These are phyloP conservation scores for Pandemis corylana DNA, from an alignment of 2,888 invertebrate species.

Conservation along the genomic window DNA sequence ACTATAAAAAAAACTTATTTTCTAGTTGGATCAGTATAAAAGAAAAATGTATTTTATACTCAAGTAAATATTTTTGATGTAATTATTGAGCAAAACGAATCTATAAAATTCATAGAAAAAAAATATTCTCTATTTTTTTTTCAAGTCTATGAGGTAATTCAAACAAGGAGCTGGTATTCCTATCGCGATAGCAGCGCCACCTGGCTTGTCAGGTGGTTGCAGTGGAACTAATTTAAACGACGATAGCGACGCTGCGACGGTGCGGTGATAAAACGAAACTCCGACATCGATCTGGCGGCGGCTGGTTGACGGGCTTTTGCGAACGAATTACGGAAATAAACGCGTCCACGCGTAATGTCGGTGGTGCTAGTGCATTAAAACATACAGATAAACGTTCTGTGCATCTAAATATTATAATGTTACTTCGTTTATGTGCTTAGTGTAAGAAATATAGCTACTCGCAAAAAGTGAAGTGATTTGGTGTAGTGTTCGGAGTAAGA, in stretches of 20 bases:
- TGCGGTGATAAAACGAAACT: conserved; percentile 70
- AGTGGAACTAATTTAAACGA: conserved; percentile 47
- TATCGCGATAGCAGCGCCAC: conserved; percentile 57
- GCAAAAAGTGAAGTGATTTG: conserved; percentile 65
- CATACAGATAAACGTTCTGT: conserved; percentile 67
- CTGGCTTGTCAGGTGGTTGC: conserved; percentile 51
- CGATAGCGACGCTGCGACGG: conserved; percentile 58
- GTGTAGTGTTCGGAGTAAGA: conserved; percentile 70
- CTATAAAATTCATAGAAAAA: no score
- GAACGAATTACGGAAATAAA: conserved; percentile 74
- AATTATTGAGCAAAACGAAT: no score
- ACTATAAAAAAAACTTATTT: no score
- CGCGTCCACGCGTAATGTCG: conserved; percentile 74
- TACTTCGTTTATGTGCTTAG: conserved; percentile 78
- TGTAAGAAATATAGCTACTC: conserved; percentile 71
- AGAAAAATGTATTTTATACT: no score
- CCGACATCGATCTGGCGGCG: conserved; percentile 80
- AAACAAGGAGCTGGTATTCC: conserved; percentile 53
- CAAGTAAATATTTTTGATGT: no score
- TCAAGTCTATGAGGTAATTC: conserved; percentile 24
- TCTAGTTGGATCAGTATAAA: no score
- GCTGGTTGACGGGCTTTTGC: conserved; percentile 70
- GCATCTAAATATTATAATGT: conserved; percentile 74
- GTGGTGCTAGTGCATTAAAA: conserved; percentile 80
- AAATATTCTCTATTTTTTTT: no score